Conservation (phyloP, 1,140 invertebrate genomes). For the Steinernema khuongi region DNA sequence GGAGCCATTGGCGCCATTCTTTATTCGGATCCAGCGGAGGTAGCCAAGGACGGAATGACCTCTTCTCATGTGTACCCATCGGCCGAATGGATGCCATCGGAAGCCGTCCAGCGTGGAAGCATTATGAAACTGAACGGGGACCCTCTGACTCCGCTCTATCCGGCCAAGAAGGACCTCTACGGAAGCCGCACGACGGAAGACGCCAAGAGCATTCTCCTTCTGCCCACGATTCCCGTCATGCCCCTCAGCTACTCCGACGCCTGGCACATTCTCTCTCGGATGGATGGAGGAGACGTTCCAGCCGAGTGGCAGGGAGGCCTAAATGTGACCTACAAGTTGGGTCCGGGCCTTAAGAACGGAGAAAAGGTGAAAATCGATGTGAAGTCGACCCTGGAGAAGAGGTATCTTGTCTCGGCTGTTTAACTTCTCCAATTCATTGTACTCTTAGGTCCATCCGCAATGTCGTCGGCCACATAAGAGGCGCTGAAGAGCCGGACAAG, state of each 20-base stretch:
- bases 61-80: slow-evolving; percentile 45
- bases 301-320: slow-evolving; percentile 55
- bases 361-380: slow-evolving; percentile 43
- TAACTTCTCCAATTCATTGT: neutral
- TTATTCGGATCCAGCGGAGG: slow-evolving; percentile 55
- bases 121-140: slow-evolving; percentile 47
- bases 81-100: slow-evolving; percentile 49
- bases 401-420: neutral
- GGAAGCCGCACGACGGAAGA: slow-evolving; percentile 43
- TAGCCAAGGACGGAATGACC: slow-evolving; percentile 42
- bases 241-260: slow-evolving; percentile 53
- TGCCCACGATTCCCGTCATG: slow-evolving; percentile 51
- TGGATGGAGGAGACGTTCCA: slow-evolving; percentile 41
- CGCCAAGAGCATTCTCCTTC: slow-evolving; percentile 19
- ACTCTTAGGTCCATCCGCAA: slow-evolving; percentile 49
- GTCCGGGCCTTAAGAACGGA: slow-evolving; percentile 38
- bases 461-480: slow-evolving; percentile 56
- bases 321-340: slow-evolving; percentile 54
- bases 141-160: slow-evolving; percentile 50
- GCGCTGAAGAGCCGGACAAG: slow-evolving; percentile 59
- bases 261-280: slow-evolving; percentile 37
- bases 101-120: slow-evolving; percentile 30
- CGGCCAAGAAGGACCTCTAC: slow-evolving; percentile 46
- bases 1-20: slow-evolving; percentile 56
- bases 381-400: slow-evolving; percentile 41